A percentile compares a stretch with the other conserved stretches of the same genome.
phyloP scores from a whole-genome alignment of 2,797 vertebrate genomes.

The Triplophysa bombifrons region DNA sequence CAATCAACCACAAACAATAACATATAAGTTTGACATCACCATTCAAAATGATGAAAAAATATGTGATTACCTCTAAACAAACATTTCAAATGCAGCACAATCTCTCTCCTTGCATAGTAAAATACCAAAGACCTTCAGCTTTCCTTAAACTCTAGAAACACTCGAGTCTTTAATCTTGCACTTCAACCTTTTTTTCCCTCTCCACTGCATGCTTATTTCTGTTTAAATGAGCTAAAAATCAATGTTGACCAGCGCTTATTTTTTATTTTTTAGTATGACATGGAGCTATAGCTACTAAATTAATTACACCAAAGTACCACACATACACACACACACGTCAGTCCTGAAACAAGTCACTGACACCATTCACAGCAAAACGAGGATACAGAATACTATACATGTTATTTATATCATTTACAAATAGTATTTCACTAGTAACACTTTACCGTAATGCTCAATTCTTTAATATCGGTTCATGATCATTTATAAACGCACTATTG shows the following conservation, averaged over 20 bases:
- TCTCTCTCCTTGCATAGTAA: conserved; percentile 1
- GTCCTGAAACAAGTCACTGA: not conserved
- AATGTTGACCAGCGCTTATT: not conserved
- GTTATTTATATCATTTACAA: conserved; percentile 39
- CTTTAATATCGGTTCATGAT: not conserved
- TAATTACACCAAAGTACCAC: not conserved
- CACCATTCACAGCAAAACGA: conserved; percentile 39
- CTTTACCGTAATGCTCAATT: not conserved
- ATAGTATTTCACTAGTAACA: not conserved
- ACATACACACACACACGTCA: not conserved
- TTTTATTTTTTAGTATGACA: not conserved
- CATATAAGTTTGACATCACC: not conserved
- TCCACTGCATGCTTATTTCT: not conserved
- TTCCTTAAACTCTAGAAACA: not conserved
- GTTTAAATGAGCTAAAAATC: not conserved
- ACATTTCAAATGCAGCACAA: not conserved
- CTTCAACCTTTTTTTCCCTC: not conserved
- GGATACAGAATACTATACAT: conserved; percentile 39
- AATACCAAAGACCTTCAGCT: not conserved
- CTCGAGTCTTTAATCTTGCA: not conserved
- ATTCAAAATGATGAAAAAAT: not conserved
- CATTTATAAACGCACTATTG: not conserved
- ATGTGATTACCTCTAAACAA: not conserved
- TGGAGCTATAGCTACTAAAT: not conserved
- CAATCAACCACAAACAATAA: not conserved